A percentile compares a stretch with the other conserved stretches of the same genome.
phyloP scores from a whole-genome alignment of 2,113 vertebrate species.

The Ciconia boyciana region DNA sequence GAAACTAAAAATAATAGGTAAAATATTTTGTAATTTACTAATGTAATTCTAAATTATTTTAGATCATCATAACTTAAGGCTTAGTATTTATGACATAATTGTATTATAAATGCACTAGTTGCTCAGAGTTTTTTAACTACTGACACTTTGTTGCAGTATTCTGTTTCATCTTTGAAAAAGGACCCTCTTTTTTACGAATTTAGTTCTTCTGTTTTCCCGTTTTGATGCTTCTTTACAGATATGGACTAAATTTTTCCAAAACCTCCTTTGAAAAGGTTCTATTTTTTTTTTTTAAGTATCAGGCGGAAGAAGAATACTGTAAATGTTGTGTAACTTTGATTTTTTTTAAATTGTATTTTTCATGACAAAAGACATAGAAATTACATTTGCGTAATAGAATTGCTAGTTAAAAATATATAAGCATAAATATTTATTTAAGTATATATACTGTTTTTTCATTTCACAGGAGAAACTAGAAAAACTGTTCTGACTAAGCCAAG shows the following conservation, averaged over 20 bases:
- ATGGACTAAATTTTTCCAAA: not conserved
- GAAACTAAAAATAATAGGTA: not conserved
- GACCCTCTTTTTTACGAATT: not conserved
- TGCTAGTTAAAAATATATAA: not conserved
- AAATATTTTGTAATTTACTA: not conserved
- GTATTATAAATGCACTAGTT: not conserved
- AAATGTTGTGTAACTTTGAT: not conserved
- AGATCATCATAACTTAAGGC: not conserved
- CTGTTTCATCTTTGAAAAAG: not conserved
- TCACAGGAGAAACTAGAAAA: slow-evolving; percentile 88
- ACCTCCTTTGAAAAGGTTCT: not conserved
- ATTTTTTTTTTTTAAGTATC: too few relatives aligned
- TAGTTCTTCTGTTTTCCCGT: not conserved
- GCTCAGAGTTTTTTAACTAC: not conserved
- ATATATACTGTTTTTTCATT: not conserved
- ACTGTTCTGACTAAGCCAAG: slow-evolving; percentile 88
- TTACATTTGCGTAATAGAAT: not conserved
- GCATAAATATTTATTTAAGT: not conserved
- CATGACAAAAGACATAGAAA: not conserved
- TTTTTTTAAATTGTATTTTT: not conserved
- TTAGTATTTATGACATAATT: not conserved
- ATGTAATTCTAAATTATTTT: not conserved
- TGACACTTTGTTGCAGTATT: not conserved
- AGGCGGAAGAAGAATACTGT: not conserved
- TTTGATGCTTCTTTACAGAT: not conserved